These are phyloP conservation scores for Spilarctia lutea DNA, from an alignment of 2,888 invertebrate species.

Conservation along the genomic window DNA sequence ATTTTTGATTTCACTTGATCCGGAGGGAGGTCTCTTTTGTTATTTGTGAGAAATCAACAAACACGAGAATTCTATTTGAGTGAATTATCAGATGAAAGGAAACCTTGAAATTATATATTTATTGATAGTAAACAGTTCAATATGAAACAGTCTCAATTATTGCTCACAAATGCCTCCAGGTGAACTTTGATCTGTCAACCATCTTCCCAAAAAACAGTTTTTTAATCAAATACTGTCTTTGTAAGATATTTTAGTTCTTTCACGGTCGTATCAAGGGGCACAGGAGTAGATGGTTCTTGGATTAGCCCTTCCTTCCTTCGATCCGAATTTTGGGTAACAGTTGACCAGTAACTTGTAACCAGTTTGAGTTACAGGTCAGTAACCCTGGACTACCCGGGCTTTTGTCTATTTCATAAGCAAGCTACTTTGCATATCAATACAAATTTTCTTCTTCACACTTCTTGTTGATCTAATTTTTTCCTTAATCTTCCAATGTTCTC, in stretches of 20 bases:
- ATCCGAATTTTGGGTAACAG: no score
- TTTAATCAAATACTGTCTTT: background rate
- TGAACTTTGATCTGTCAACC: background rate
- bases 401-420: background rate
- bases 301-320: no score
- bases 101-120: background rate
- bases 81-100: slow-evolving; percentile 14
- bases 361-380: no score
- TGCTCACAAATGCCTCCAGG: background rate
- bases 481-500: no score
- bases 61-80: slow-evolving; percentile 46
- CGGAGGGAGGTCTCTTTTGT: slow-evolving; percentile 26
- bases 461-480: no score
- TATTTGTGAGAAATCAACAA: slow-evolving; percentile 41
- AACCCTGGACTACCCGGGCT: no score
- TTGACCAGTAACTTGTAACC: no score
- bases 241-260: background rate
- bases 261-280: no score
- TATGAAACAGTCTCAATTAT: background rate
- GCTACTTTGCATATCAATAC: background rate
- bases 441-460: background rate
- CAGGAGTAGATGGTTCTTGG: no score
- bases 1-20: slow-evolving; percentile 35
- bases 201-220: background rate
- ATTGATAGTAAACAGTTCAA: background rate